Evolutionary conservation across 2,888 invertebrate genomes (phyloP).

Genomic region (Caenorhabditis plicata): DNA sequence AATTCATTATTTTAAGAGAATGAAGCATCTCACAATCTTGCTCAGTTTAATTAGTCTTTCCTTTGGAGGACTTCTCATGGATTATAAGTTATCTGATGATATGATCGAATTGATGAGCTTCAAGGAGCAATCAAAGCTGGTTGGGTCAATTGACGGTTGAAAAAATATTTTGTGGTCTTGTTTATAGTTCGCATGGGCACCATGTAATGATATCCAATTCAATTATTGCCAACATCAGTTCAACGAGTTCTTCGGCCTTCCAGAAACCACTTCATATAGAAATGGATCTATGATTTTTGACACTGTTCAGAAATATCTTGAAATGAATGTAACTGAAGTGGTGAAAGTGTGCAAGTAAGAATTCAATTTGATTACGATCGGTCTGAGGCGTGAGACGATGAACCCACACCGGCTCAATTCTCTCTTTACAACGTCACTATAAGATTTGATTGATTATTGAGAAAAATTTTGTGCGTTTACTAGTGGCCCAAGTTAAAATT

Average conservation of each 20-base stretch:
- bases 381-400: neutral
- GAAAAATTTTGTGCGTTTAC: no score
- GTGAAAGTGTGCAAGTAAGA: conserved; percentile 44
- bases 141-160: no score
- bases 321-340: conserved; percentile 33
- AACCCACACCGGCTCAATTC: no score
- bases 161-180: no score
- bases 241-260: conserved; percentile 36
- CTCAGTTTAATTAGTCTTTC: no score
- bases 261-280: conserved; percentile 25
- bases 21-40: no score
- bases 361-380: no score
- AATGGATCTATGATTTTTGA: conserved; percentile 35
- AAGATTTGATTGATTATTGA: no score
- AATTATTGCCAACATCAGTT: conserved; percentile 34
- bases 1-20: no score
- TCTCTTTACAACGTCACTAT: no score
- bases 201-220: conserved; percentile 30
- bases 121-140: conserved; percentile 10
- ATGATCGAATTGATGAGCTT: conserved; percentile 20
- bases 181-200: conserved; percentile 15
- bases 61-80: no score
- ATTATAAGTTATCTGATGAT: conserved; percentile 17
- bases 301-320: conserved; percentile 26
- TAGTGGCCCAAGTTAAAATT: no score